Percentiles rank a stretch among this genome's conserved stretches.
phyloP scores from a whole-genome alignment of 2,113 vertebrate species.

The Serilophus lunatus region DNA sequence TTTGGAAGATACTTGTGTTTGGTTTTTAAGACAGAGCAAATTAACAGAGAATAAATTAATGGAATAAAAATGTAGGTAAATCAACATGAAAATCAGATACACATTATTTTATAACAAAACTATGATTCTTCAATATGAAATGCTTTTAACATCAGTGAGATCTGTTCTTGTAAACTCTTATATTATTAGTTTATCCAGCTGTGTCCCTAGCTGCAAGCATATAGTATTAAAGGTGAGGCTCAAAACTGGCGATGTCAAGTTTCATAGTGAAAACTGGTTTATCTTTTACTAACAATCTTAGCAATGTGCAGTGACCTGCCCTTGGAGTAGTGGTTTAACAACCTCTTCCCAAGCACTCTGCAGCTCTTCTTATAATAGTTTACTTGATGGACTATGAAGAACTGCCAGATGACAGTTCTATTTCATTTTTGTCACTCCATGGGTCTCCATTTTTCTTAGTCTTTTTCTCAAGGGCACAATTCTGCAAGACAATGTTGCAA shows the following conservation, averaged over 20 bases:
- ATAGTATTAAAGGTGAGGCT: constrained; percentile 45
- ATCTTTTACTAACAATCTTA: constrained; percentile 62
- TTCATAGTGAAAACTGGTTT: constrained; percentile 33
- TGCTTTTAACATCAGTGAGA: neutral
- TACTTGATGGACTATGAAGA: constrained; percentile 78
- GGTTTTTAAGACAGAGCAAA: neutral
- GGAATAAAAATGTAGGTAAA: neutral
- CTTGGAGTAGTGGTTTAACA: constrained; percentile 74
- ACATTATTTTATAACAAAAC: neutral
- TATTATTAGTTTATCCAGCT: constrained; percentile 39
- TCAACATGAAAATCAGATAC: neutral
- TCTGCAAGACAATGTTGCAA: constrained; percentile 74
- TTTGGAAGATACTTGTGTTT: neutral
- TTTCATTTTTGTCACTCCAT: constrained; percentile 79
- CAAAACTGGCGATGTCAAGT: constrained; percentile 26
- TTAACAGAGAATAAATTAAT: neutral
- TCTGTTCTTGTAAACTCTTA: neutral
- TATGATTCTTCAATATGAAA: neutral
- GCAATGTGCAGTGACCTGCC: constrained; percentile 68
- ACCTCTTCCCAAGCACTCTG: constrained; percentile 72
- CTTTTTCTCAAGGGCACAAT: constrained; percentile 77
- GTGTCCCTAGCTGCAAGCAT: constrained; percentile 17
- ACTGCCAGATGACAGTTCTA: constrained; percentile 78
- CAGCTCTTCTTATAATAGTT: constrained; percentile 77
- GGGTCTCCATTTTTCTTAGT: constrained; percentile 65